Evolutionary conservation across 2,888 invertebrate species (phyloP), one percentile per base, ranked within the genome.

Genomic region (Eilema sororculum): DNA sequence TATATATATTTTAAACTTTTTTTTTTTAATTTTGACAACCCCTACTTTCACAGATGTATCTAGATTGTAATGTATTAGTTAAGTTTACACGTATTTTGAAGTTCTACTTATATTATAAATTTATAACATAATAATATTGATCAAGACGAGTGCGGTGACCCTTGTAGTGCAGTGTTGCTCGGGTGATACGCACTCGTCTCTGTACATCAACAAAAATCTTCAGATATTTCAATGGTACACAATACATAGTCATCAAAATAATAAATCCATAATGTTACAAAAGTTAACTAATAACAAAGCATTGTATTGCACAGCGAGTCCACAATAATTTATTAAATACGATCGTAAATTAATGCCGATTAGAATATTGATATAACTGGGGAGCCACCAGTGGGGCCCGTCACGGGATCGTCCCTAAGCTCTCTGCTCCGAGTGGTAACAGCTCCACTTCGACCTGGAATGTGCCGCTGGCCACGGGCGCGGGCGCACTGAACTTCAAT

Each of bases 261-360:
- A 79, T 82, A 80, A 78, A 84, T 87, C 85, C 80, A 85, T 88
- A 89, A 88, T 87, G 85, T 89, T 90, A 92, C 90, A 92, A 91
- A 87, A 89, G 89, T 89, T 90, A 93, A 93, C 90, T 92, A 93
- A 93, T 93, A 91, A 94, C 94, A 93, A 93, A 94, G 94, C 94
- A 91, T 91, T 89, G 82, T 93, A 94, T 94, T 94, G 94, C 94
- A 94, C 94, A 93, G 93, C 93, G 86, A 92, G 92, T 94, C 90
- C 90, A 91, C 88, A 91, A 92, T 92, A 92, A 93, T 93, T 90
- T 92, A 89, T 87, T 87, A 88, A 90, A 87, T 87, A 89, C 85
- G 87, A 88, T 79, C 65, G 80, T 78, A 90, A 90, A 89, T 86
- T 89, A 91, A 91, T 89, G 88, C 90, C 89, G 87, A 89, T 86